Percentiles rank a stretch among this genome's conserved stretches.
Evolutionary conservation across 2,888 invertebrate genomes (phyloP).

Genomic region (Pegoplata infirma): DNA sequence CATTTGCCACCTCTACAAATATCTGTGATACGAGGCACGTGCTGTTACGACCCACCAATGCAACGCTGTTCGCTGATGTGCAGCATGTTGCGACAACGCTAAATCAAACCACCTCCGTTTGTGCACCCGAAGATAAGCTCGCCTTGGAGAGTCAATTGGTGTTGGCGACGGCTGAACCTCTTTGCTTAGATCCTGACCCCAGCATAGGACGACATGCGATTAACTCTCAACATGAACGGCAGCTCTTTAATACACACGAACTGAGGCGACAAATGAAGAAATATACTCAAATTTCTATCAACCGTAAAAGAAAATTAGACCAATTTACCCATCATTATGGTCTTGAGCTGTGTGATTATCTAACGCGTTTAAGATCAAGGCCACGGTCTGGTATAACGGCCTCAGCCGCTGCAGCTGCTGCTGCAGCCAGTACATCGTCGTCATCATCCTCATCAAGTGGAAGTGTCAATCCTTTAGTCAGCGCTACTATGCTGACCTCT

Average conservation of each 20-base stretch:
- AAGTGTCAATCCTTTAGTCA: constrained; percentile 69
- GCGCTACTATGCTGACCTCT: constrained; percentile 73
- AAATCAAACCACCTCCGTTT: constrained; percentile 56
- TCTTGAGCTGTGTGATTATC: constrained; percentile 82
- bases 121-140: constrained; percentile 73
- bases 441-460: constrained; percentile 43
- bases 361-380: constrained; percentile 74
- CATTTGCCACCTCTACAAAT: constrained; percentile 85
- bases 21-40: constrained; percentile 91
- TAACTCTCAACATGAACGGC: constrained; percentile 85
- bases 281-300: constrained; percentile 89
- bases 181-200: constrained; percentile 94
- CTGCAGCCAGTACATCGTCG: constrained; percentile 68
- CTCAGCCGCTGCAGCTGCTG: constrained; percentile 74
- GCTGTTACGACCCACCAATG: constrained; percentile 90
- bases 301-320: constrained; percentile 92
- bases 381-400: constrained; percentile 67
- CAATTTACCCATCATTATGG: constrained; percentile 89
- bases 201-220: constrained; percentile 88
- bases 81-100: constrained; percentile 74
- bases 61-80: constrained; percentile 82
- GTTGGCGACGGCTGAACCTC: constrained; percentile 89
- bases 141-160: constrained; percentile 88
- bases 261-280: constrained; percentile 87
- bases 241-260: constrained; percentile 86